Base-by-base conservation (phyloP, 2,888 invertebrate species). In the Zhuqinia jingwanae region DNA sequence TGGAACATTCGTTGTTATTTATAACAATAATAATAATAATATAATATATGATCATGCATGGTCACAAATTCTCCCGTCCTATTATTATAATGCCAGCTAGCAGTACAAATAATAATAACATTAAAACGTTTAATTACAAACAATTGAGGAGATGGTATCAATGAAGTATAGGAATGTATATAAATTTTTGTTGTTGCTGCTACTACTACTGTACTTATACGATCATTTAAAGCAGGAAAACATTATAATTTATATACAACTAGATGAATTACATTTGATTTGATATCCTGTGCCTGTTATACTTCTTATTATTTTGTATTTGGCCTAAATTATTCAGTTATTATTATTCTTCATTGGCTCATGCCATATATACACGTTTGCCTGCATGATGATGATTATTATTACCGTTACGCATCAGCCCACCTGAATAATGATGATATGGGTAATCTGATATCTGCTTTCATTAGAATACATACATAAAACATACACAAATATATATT, bases 391-490 rank as follows among this genome's bases (percentile, higher is more conserved):
- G 22, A 20, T 70, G 75, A 81, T 70, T n/a, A n/a, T n/a, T n/a
- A n/a, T n/a, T 81, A 58, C 81, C 70, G 58, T 81, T 81, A 81
- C 81, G 58, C 73, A 73, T 81, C 70, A 15, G 81, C 70, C 70
- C 58, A 81, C 81, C 81, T 81, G 81, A 70, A 70, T 70, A 68
- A 36, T 58, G 47, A 78, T 56, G 53, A 47, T 30, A 81, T 56
- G 70, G 70, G 81, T 63, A 50, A 20, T 65, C 27, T 50, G 36
- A 36, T 36, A 50, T 53, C 36, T 68, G 36, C n/a, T 8, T 36
- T 36, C 36, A 36, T 36, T 36, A 6, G 36, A 36, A 15, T 73
- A 25, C 10, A 45, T 36, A 42, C n/a, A n/a, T n/a, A n/a, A n/a
- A n/a, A n/a, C n/a, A n/a, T n/a, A n/a, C n/a, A n/a, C n/a, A n/a